Evolutionary conservation across 2,888 invertebrate species (phyloP), one percentile per base, ranked within the genome.

Genomic region (Leptodirus hochenwartii): DNA sequence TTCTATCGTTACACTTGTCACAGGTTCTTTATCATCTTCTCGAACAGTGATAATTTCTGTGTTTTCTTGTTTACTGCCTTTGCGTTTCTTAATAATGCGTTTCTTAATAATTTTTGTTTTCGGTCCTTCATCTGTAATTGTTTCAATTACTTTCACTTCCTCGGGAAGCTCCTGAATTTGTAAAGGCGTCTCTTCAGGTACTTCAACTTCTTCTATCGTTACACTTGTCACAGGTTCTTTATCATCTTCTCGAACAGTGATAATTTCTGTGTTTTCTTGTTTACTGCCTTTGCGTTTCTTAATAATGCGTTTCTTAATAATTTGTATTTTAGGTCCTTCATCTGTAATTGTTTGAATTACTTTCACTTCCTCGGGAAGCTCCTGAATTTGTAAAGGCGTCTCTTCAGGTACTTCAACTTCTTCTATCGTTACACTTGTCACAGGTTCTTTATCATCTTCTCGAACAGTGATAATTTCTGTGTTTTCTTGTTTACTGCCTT

Each of bases 381-480:
- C 35, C 39, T 41, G 37, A 3, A 39, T 36, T 13, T 27, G 31
- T n/a, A n/a, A n/a, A n/a, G n/a, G n/a, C n/a, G n/a, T n/a, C 5
- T 43, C 40, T 29, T 42, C 33, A 23, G 32, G 20, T 34, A 22
- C 15, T 33, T 26, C 23, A 17, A 24, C 37, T 25, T 31, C 37
- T 39, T 34, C 23, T 17, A 24, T 29, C 17, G 39, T 33, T 22
- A 43, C 36, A 2, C 49, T 48, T 1, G 36, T 49, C 40, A 49
- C 38, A 2, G 53, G 52, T 31, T 41, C 36, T 36, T 57, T 39
- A 39, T 57, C 56, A 47, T 58, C 40, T 45, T 59, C 43, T 50
- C 57, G 38, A 40, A 51, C 42, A 13, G 44, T 43, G 13, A 45
- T 40, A 26, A 49, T 39, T 35, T 32, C 40, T 28, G 41, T 43